These are phyloP conservation scores for Campoplex capitator DNA, from an alignment of 2,888 invertebrate genomes.

Conservation along the genomic window DNA sequence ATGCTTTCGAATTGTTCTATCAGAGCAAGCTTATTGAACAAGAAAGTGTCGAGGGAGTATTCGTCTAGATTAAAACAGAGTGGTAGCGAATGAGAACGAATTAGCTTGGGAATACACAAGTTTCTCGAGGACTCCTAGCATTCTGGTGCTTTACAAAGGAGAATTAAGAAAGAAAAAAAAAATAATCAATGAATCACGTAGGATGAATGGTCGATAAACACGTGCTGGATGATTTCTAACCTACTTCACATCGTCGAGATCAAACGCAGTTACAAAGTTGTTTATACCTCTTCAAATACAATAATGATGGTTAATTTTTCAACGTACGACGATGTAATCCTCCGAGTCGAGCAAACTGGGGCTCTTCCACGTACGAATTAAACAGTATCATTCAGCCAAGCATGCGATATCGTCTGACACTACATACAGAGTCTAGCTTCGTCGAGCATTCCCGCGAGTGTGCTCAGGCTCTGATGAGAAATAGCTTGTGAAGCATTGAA, in stretches of 20 bases:
- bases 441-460: constrained; percentile 22
- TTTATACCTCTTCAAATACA: background rate
- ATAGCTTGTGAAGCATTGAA: constrained; percentile 39
- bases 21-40: constrained; percentile 22
- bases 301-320: background rate
- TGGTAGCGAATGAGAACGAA: constrained; percentile 2
- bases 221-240: background rate
- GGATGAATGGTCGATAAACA: background rate
- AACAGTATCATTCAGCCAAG: constrained; percentile 1
- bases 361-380: constrained; percentile 10
- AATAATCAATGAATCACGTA: background rate
- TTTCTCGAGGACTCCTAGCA: background rate
- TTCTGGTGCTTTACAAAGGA: background rate
- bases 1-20: constrained; percentile 29
- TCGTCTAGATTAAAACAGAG: constrained; percentile 16
- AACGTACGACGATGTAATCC: constrained; percentile 1
- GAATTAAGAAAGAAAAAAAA: background rate
- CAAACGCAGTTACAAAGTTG: background rate
- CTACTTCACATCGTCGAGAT: background rate
- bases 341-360: background rate
- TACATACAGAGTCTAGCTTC: constrained; percentile 17
- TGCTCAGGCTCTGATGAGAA: constrained; percentile 47
- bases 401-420: constrained; percentile 14
- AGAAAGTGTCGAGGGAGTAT: constrained; percentile 31
- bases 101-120: background rate